Conservation (phyloP, 2,797 vertebrate species). For the Melanotaenia parkinsoni region DNA sequence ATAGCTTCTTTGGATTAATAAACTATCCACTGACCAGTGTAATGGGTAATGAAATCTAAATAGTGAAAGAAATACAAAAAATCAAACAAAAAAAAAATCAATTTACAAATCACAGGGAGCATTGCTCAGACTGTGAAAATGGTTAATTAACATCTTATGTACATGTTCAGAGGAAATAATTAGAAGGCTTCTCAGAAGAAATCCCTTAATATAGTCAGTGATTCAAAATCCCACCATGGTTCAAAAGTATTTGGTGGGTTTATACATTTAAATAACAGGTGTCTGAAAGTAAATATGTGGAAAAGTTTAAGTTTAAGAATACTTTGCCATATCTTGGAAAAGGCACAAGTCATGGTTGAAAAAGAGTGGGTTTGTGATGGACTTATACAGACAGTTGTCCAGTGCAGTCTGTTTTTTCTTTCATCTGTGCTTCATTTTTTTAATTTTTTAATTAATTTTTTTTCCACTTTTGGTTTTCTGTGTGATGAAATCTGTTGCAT, state of each 20-base stretch:
- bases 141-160: background rate
- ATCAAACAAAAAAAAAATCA: background rate
- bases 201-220: background rate
- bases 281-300: background rate
- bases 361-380: background rate
- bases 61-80: background rate
- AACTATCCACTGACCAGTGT: slow-evolving; percentile 4
- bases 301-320: too few species aligned
- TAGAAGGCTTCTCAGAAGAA: background rate
- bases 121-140: slow-evolving; percentile 8
- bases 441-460: background rate
- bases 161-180: background rate
- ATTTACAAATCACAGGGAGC: slow-evolving; percentile 1
- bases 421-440: background rate
- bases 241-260: background rate
- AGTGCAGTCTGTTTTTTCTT: background rate
- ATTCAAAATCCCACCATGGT: background rate
- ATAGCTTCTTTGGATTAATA: slow-evolving; percentile 1
- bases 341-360: background rate
- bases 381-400: background rate
- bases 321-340: background rate
- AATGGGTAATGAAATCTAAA: background rate
- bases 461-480: background rate
- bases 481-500: background rate
- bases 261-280: background rate